Conservation (phyloP, 92 coral and sea anemone species). For the Montipora capitata region DNA sequence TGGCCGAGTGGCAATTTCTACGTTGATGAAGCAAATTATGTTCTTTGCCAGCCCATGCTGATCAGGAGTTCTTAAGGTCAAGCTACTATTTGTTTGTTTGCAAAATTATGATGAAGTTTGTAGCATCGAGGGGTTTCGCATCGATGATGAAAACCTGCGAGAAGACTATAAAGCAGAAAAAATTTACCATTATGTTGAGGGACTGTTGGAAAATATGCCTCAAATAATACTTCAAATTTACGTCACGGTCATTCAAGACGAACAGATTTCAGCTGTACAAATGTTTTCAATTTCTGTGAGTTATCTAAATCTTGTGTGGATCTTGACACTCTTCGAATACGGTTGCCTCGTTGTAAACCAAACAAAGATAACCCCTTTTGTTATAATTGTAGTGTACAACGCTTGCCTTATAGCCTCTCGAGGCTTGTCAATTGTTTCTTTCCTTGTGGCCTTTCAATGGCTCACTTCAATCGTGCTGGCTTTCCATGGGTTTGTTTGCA, state of each 20-base stretch:
- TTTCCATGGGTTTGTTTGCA: constrained; percentile 66
- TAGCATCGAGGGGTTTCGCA: constrained; percentile 64
- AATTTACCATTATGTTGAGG: constrained; percentile 69
- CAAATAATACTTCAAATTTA: constrained; percentile 79
- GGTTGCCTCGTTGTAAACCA: constrained; percentile 41
- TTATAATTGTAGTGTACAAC: constrained; percentile 63
- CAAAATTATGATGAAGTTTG: constrained; percentile 73
- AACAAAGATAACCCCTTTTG: constrained; percentile 34
- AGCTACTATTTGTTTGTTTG: constrained; percentile 72
- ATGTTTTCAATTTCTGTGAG: constrained; percentile 61
- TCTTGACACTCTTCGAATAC: constrained; percentile 69
- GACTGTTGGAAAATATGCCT: constrained; percentile 78
- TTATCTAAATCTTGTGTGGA: constrained; percentile 67
- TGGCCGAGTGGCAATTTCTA: not conserved
- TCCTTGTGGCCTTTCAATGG: constrained; percentile 75
- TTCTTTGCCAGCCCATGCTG: constrained; percentile 68
- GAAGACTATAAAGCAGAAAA: constrained; percentile 53
- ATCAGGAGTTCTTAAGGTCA: constrained; percentile 75
- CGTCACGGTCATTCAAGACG: constrained; percentile 59
- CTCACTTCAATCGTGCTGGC: constrained; percentile 57
- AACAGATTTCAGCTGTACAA: constrained; percentile 62
- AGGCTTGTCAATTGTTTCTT: constrained; percentile 71
- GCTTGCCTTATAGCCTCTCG: constrained; percentile 77
- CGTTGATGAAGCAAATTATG: constrained; percentile 21
- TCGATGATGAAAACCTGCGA: constrained; percentile 55